Conservation (phyloP, 2,888 invertebrate genomes). For the Cheilosia urbana region DNA sequence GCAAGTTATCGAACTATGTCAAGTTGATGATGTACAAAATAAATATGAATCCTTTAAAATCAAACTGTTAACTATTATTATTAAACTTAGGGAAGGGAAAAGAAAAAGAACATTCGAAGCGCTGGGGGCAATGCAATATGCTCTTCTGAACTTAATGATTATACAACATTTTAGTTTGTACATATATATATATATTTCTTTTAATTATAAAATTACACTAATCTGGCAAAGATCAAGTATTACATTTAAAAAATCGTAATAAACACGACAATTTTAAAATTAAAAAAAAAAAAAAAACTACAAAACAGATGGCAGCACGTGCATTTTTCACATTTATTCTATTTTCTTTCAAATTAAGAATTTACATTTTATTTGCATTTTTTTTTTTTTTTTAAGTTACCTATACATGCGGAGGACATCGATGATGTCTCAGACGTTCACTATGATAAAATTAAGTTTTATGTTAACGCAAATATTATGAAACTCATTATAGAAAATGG, state of each 20-base stretch:
- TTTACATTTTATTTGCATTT: conserved; percentile 22
- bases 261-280: conserved; percentile 1
- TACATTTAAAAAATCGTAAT: conserved; percentile 22
- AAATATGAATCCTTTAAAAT: conserved; percentile 27
- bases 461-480: conserved; percentile 35
- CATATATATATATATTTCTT: conserved; percentile 38
- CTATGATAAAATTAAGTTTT: conserved; percentile 51
- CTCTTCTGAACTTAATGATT: conserved; percentile 61
- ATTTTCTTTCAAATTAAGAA: conserved; percentile 26
- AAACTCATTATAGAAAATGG: conserved; percentile 28
- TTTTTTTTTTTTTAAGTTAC: conserved; percentile 22
- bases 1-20: conserved; percentile 35
- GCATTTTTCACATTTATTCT: conserved; percentile 32
- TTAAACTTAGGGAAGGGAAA: conserved; percentile 36
- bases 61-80: conserved; percentile 50
- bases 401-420: conserved; percentile 15
- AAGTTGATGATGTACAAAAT: conserved; percentile 69
- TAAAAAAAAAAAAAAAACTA: neutral
- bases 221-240: conserved; percentile 23
- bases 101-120: conserved; percentile 51
- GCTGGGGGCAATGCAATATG: conserved; percentile 78
- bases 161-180: conserved; percentile 19
- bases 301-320: conserved; percentile 47
- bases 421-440: conserved; percentile 27
- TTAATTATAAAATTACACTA: conserved; percentile 35